Base-by-base conservation (phyloP, 2,113 vertebrate genomes). In the Lanius ludovicianus region DNA sequence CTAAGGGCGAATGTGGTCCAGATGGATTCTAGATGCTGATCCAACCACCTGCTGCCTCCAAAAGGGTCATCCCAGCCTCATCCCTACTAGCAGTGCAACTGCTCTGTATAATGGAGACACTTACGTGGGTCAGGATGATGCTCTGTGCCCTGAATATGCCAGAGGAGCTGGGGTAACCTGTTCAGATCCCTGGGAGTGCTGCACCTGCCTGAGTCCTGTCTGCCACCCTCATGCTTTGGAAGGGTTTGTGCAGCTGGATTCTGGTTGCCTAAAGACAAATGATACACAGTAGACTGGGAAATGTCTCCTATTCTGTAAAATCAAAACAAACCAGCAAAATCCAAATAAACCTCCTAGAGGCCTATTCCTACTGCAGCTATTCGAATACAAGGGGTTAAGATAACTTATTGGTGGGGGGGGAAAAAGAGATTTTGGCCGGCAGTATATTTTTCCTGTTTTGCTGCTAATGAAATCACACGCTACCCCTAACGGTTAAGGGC, bases 81-180 rank as follows among this genome's bases (percentile, higher is more conserved):
- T n/a, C 15, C 15, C 19, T 46, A 9, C 21, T 77, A 21, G 57
- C 7, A 8, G 30, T 44, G 20, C 37, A 44, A 65, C 69, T 82
- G 23, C 46, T 70, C 27, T 44, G 24, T 84, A 46, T 39, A 33
- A 56, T 0, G 0, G 44, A 90, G 69, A 44, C 1, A 7, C 46
- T 52, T 10, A 6, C 0, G 3, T 37, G 39, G 23, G 23, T 33
- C 2, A 3, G 75, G 65, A 42, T 0, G 1, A 46, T 50, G 42
- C 14, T 75, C 17, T 49, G 39, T 60, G 56, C 6, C 9, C 56
- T 49, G 37, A 67, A 25, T 0, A 0, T 63, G 24, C 28, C 52
- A 39, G 69, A 27, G 23, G 14, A 63, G 22, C 46, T 1, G 3
- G 22, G 9, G 15, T 53, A 49, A 81, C 39, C 35, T 60, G 41